Evolutionary conservation across 2,113 vertebrate genomes (phyloP), one percentile per base, ranked within the genome.

Genomic region (Eonycteris spelaea): DNA sequence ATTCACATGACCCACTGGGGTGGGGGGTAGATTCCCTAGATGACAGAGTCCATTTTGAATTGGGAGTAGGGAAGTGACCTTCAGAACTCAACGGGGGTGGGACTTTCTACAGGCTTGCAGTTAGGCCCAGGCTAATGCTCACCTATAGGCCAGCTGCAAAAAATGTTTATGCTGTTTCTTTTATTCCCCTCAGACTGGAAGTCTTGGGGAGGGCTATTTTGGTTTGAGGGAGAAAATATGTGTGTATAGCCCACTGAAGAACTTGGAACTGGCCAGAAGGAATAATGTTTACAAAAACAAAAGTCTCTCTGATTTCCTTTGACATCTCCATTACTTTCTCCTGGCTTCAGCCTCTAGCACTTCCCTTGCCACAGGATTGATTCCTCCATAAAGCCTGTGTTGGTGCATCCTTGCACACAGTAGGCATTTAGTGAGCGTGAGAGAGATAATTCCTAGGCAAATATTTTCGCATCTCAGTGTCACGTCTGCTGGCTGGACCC

Each of bases 401-500:
- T 38, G 26, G 43, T 38, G 48, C 8, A 7, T 5, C n/a, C 21
- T 68, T 74, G 84, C 70, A 59, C 86, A 91, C 35, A 97, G 92
- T 94, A 82, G 96, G 94, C 38, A 2, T 22, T 61, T 74, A 15
- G 9, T 0, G 33, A 75, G 61, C 0, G 0, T 5, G 19, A 15
- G 59, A 14, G 35, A 48, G 55, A 55, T 8, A 70, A 15, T 77
- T 51, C 78, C 74, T 21, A 35, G 43, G 86, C 80, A 28, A 40
- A 53, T 1, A 40, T 35, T 35, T 45, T 38, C 4, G 11, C 91
- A 61, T 85, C 75, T 80, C 71, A 5, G 85, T 40, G 40, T 71
- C 61, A 40, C 71, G 55, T 78, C 86, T 93, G 67, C 68, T 96
- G 96, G 96, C 95, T 12, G 70, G 61, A 74, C 67, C 94, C 91